These are phyloP conservation scores for Sylvicola cinctus DNA, from an alignment of 2,888 invertebrate species.

Conservation along the genomic window DNA sequence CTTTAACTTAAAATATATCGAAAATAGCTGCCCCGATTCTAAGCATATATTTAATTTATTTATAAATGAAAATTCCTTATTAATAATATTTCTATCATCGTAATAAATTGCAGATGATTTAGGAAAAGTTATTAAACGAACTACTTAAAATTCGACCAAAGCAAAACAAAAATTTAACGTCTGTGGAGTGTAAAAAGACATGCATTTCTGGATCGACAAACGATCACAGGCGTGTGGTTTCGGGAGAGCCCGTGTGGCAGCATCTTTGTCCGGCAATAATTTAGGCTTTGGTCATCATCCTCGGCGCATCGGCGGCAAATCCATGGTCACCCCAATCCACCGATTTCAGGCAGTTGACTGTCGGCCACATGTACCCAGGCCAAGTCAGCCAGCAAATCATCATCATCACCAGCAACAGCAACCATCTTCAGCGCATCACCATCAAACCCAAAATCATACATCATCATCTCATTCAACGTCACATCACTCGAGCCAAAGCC, in stretches of 20 bases:
- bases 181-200: constrained; percentile 16
- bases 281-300: constrained; percentile 27
- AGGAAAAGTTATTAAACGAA: too few species aligned
- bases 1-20: too few species aligned
- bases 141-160: too few species aligned
- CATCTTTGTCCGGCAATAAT: constrained; percentile 38
- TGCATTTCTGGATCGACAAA: constrained; percentile 82
- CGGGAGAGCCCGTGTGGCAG: constrained; percentile 47
- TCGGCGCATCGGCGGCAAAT: constrained; percentile 30
- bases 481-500: neutral
- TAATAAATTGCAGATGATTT: too few species aligned
- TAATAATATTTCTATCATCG: too few species aligned
- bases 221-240: constrained; percentile 57
- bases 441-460: constrained; percentile 3
- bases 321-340: constrained; percentile 51
- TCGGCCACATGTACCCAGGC: constrained; percentile 11
- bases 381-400: constrained; percentile 8
- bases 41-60: too few species aligned
- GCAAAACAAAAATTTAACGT: too few species aligned
- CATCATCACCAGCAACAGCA: constrained; percentile 4
- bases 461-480: too few species aligned
- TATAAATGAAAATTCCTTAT: too few species aligned
- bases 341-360: constrained; percentile 37
- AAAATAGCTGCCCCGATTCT: too few species aligned
- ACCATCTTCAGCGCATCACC: neutral